Evolutionary conservation across 2,888 invertebrate genomes (phyloP), one percentile per base, ranked within the genome.

Genomic region (Hypomecis punctinalis): DNA sequence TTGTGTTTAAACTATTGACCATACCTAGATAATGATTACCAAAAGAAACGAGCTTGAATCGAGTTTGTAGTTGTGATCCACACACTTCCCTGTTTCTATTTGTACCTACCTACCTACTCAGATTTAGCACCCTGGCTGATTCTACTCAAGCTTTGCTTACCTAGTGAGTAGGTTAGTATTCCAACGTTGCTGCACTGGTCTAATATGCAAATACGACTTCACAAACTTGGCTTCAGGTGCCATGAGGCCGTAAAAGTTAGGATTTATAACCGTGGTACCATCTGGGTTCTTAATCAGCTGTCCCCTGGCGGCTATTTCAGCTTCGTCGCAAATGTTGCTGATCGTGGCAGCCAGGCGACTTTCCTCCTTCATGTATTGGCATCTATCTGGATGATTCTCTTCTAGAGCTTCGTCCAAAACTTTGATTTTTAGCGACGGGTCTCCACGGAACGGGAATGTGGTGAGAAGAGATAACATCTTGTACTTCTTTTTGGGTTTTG

Each of bases 251-350:
- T 94, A 94, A 78, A 95, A 97, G 75, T 94, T 94, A 52, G 95
- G 91, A 85, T 97, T 98, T 67, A 96, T 94, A 39, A 96, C 94
- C 0, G 96, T 94, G 49, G 94, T 93, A 0, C 97, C 96, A 75
- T 96, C 95, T 0, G 96, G 94, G 74, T 95, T 94, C 80, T 96
- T 96, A 71, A 96, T 94, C 62, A 97, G 94, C 23, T 95, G 96
- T 1, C 97, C 97, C 63, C 98, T 93, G 3, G 98, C 98, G 62
- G 97, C 94, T 37, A 97, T 89, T 54, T 95, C 95, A 0, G 96
- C 95, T 82, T 98, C 97, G 43, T 96, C 94, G 68, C 94, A 95
- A 56, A 97, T 96, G 47, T 95, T 93, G 71, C 94, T 93, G 7
- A 97, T 94, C 0, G 95, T 94, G 0, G 96, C 96, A 0, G 97